phyloP scores from a whole-genome alignment of 2,888 invertebrate species.

The Aelia acuminata region DNA sequence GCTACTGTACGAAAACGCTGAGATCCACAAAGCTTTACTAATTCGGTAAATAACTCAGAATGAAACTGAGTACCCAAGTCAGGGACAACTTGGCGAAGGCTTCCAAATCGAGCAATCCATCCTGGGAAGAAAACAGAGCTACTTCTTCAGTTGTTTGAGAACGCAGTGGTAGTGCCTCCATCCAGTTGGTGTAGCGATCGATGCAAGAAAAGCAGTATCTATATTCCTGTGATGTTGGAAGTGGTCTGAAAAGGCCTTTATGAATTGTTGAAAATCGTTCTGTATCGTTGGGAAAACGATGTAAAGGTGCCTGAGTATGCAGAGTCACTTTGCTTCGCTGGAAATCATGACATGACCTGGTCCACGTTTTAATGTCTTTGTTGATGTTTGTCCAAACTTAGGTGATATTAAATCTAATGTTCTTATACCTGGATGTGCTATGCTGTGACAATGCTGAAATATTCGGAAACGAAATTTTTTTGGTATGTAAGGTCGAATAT shows the following conservation, averaged over 20 bases:
- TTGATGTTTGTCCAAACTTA: constrained; percentile 13
- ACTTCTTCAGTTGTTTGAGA: constrained; percentile 22
- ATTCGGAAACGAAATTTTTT: neutral
- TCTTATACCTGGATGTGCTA: neutral
- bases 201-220: constrained; percentile 37
- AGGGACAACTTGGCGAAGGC: constrained; percentile 47
- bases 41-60: neutral
- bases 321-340: constrained; percentile 18
- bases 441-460: neutral
- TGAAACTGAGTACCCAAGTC: constrained; percentile 52
- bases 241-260: neutral
- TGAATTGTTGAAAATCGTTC: constrained; percentile 25
- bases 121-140: neutral
- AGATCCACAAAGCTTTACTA: neutral
- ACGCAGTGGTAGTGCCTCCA: constrained; percentile 26
- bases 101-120: constrained; percentile 59
- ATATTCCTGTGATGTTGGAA: constrained; percentile 13
- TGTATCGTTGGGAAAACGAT: constrained; percentile 13
- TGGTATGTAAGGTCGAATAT: constrained; percentile 10
- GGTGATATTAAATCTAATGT: neutral
- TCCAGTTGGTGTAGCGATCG: neutral
- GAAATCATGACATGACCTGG: neutral
- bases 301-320: neutral
- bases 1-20: constrained; percentile 16
- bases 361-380: neutral